Conservation (phyloP, 2,888 invertebrate genomes). For the Drosophila neutralis region DNA sequence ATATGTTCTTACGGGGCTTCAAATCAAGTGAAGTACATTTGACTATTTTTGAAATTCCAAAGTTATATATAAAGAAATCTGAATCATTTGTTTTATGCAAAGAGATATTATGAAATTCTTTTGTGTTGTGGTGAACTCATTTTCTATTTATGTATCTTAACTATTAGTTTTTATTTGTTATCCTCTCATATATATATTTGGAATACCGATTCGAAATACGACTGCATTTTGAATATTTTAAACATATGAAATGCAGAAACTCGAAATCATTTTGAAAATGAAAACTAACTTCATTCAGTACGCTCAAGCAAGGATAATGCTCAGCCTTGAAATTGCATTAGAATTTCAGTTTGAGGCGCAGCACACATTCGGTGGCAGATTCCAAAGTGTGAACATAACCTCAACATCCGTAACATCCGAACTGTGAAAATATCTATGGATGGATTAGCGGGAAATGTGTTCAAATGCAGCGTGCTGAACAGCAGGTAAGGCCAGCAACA, state of each 20-base stretch:
- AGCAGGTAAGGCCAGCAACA: slow-evolving; percentile 28
- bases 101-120: background rate
- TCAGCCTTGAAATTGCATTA: background rate
- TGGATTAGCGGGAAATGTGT: background rate
- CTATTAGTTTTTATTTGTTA: background rate
- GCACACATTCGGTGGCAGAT: slow-evolving; percentile 10
- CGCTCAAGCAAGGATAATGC: background rate
- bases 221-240: background rate
- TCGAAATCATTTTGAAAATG: background rate
- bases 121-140: background rate
- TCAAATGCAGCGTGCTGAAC: background rate
- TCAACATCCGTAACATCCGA: slow-evolving; percentile 1
- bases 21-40: background rate
- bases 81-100: background rate
- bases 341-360: background rate
- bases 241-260: background rate
- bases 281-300: background rate
- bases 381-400: slow-evolving; percentile 6
- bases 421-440: background rate
- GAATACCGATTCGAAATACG: background rate
- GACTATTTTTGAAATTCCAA: background rate
- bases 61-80: background rate
- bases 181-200: background rate
- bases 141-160: background rate
- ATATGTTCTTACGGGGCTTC: background rate